Conservation (phyloP, 2,113 vertebrate species). For the Phalacrocorax aristotelis region DNA sequence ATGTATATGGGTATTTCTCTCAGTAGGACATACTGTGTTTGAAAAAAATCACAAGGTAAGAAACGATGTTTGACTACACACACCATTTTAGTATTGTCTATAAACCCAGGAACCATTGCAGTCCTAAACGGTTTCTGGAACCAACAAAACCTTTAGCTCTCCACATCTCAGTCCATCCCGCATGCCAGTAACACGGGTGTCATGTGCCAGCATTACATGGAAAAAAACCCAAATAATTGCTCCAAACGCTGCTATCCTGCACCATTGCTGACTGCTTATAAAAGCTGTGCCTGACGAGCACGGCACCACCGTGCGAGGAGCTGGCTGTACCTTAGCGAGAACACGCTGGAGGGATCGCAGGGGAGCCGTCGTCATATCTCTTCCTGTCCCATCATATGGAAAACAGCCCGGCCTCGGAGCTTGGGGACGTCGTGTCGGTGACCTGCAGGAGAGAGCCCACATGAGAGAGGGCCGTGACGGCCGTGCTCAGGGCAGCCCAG, state of each 20-base stretch:
- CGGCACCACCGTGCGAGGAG: rapidly evolving
- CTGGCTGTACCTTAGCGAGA: constrained; percentile 21
- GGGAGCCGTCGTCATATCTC: constrained; percentile 60
- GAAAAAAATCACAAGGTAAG: not conserved
- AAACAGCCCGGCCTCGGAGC: not conserved
- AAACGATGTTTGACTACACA: rapidly evolving
- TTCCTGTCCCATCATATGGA: constrained; percentile 1
- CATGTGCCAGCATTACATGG: not conserved
- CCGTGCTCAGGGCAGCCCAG: rapidly evolving
- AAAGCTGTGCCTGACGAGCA: rapidly evolving
- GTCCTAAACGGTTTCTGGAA: rapidly evolving
- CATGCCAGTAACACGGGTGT: not conserved
- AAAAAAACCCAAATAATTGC: not conserved
- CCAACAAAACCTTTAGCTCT: not conserved
- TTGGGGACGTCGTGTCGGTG: not conserved
- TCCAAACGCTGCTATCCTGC: rapidly evolving
- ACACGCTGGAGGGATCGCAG: not conserved
- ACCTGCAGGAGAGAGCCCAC: not conserved
- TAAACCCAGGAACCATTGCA: not conserved
- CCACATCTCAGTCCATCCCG: not conserved
- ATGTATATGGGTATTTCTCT: not conserved
- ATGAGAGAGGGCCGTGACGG: not conserved
- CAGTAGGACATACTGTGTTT: rapidly evolving
- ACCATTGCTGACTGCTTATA: rapidly evolving
- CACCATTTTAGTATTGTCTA: rapidly evolving